Conservation (phyloP, 2,113 vertebrate species). For the Sula dactylatra region DNA sequence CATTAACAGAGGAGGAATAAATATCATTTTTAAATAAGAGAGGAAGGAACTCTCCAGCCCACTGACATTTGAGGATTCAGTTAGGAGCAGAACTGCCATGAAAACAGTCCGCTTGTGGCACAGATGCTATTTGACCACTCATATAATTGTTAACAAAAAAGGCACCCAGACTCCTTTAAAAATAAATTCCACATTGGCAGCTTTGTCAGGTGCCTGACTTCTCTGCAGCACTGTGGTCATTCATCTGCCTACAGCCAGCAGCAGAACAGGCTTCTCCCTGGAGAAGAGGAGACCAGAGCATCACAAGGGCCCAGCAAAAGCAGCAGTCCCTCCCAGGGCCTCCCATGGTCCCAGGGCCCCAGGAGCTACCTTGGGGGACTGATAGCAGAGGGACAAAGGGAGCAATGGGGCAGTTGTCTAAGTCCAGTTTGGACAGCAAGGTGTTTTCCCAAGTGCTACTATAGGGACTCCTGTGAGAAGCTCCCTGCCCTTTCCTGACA, state of each 20-base stretch:
- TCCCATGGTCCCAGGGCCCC: not conserved
- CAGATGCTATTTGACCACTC: accelerated
- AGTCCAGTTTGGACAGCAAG: not conserved
- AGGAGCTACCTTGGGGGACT: not conserved
- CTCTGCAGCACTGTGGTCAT: not conserved
- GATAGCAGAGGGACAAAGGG: not conserved
- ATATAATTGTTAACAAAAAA: not conserved
- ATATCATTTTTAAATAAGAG: not conserved
- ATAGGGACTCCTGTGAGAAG: not conserved
- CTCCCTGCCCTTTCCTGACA: not conserved
- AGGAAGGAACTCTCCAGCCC: not conserved
- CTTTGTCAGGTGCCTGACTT: not conserved
- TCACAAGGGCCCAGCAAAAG: not conserved
- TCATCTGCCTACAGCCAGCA: not conserved
- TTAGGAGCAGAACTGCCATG: not conserved
- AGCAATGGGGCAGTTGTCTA: not conserved
- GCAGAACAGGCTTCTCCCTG: not conserved
- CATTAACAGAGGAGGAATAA: not conserved
- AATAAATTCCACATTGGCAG: not conserved
- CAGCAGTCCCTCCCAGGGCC: not conserved
- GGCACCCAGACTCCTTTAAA: not conserved
- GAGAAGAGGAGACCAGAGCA: not conserved
- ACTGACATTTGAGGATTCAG: not conserved
- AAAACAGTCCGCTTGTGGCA: not conserved
- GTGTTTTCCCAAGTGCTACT: not conserved